A percentile compares a stretch with the other conserved stretches of the same genome.
Evolutionary conservation across 2,113 vertebrate species (phyloP).

Genomic region (Felis catus): F.catus_Fca126_mat1.0 CM031416.1:117778501-117779000

Average conservation of each 20-base stretch:
- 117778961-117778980: not conserved
- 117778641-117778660: not conserved
- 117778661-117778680: not conserved
- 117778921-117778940: not conserved
- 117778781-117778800: not conserved
- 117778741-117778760: not conserved
- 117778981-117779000: not conserved
- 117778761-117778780: not conserved
- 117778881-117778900: not conserved
- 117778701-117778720: not conserved
- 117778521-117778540: not conserved
- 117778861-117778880: not conserved
- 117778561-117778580: not conserved
- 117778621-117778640: not conserved
- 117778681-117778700: not conserved
- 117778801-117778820: not conserved
- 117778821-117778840: not conserved
- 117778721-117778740: not conserved
- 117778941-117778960: not conserved
- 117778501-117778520: not conserved
- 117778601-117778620: not conserved
- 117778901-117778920: not conserved
- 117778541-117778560: not conserved
- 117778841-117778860: not conserved
- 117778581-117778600: not conserved